Base-by-base conservation (phyloP, 2,888 invertebrate genomes). In the Apantesis nais region DNA sequence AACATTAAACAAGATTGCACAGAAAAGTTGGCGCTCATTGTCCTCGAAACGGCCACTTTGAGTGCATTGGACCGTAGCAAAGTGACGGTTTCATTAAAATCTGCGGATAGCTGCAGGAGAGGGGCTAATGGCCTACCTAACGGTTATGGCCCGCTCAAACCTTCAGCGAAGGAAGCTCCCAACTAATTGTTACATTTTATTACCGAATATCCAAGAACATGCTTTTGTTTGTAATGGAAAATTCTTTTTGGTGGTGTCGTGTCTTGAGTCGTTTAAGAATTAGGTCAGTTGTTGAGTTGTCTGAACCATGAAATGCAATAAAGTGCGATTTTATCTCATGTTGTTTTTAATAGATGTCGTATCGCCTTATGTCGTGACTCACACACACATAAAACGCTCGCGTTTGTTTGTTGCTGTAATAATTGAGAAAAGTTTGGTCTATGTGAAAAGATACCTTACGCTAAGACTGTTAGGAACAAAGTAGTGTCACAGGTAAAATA, bases 151-250 rank as follows among this genome's bases (percentile, higher is more conserved):
- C 74, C 70, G 70, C 78, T 76, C 67, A 76, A 70, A 55, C 52
- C 63, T 68, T 62, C 63, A 69, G 52, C 55, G 67, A 44, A 68
- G 67, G 68, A 71, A 70, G 73, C 74, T 72, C 67, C 37, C 68
- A 72, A 68, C 72, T 71, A 80, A 75, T 83, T 79, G 76, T 82
- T 73, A 82, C 76, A 80, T 82, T 81, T 82, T 73, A 75, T 73
- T 77, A 75, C 71, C 62, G 72, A 74, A 75, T 80, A 75, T 76
- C 74, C 68, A 78, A 82, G 71, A 55, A 25, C 65, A 61, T 61
- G 63, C 52, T 72, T 70, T 74, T 76, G 71, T 69, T 77, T 75
- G 69, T 77, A 81, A 79, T 77, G 37, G 72, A 77, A 73, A 65
- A 37, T 39, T 44, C 29, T 29, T 14, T 44, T 61, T 44, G 67